Evolutionary conservation across 64 coral and sea anemone species (phyloP).

Genomic region (Cladopsammia gracilis): DNA sequence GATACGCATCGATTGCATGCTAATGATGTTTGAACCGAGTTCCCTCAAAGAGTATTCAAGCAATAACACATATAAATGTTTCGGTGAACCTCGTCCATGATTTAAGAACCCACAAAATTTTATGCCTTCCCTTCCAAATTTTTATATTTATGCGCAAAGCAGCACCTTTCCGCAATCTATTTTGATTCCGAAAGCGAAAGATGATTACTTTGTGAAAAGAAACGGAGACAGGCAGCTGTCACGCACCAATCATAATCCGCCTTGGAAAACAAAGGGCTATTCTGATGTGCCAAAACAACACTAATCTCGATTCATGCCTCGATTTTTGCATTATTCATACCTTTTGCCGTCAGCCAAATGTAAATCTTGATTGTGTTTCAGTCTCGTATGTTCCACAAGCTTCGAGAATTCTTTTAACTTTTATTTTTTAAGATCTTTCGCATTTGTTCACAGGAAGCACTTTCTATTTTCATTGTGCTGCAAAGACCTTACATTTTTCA

Average conservation of each 20-base stretch:
- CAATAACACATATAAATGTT: conserved; percentile 29
- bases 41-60: not conserved
- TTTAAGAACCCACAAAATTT: not conserved
- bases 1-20: conserved; percentile 45
- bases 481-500: no score
- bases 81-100: not conserved
- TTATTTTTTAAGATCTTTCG: no score
- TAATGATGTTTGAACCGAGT: conserved; percentile 71
- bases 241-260: conserved; percentile 35
- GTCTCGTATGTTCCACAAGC: not conserved
- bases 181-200: not conserved
- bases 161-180: not conserved
- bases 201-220: not conserved
- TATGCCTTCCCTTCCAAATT: not conserved
- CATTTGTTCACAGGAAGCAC: not conserved
- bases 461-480: not conserved
- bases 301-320: conserved; percentile 23
- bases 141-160: not conserved
- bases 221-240: conserved; percentile 40
- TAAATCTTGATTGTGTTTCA: not conserved
- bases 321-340: conserved; percentile 41
- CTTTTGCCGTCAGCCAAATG: not conserved
- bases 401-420: not conserved
- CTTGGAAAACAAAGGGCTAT: conserved; percentile 38
- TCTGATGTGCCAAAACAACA: conserved; percentile 30